Conservation (phyloP, 1,140 invertebrate genomes). For the Trinorchestia longiramus region DNA sequence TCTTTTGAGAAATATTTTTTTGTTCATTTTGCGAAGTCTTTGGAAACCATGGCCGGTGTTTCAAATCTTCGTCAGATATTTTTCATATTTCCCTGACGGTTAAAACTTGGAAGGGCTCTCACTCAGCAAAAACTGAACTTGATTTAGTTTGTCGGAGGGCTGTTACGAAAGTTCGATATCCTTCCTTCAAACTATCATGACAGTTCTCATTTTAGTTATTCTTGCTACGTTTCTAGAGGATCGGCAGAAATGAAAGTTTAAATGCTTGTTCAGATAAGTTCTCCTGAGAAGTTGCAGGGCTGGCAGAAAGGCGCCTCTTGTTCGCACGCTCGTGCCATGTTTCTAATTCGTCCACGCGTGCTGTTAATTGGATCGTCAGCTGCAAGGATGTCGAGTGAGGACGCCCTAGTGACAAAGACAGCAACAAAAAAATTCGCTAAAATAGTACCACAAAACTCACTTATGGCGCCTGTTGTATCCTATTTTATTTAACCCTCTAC, state of each 20-base stretch:
- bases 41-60: too few species aligned
- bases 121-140: conserved; percentile 34
- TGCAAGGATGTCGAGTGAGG: too few species aligned
- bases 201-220: conserved; percentile 31
- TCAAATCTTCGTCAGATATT: not conserved
- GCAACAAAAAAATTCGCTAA: too few species aligned
- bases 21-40: too few species aligned
- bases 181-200: conserved; percentile 50
- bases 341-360: too few species aligned
- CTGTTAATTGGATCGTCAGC: too few species aligned
- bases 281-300: not conserved
- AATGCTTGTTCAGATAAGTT: conserved; percentile 40
- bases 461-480: too few species aligned
- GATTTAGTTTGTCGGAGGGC: conserved; percentile 1
- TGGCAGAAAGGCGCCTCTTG: not conserved
- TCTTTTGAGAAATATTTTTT: too few species aligned
- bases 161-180: conserved; percentile 19
- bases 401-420: too few species aligned
- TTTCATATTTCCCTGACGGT: not conserved
- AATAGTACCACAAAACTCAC: too few species aligned
- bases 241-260: conserved; percentile 16
- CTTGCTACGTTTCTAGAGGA: conserved; percentile 2
- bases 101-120: not conserved
- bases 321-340: not conserved
- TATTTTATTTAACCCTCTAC: too few species aligned